Evolutionary conservation across 2,888 invertebrate species (phyloP).

Genomic region (Pandemis cinnamomeana): DNA sequence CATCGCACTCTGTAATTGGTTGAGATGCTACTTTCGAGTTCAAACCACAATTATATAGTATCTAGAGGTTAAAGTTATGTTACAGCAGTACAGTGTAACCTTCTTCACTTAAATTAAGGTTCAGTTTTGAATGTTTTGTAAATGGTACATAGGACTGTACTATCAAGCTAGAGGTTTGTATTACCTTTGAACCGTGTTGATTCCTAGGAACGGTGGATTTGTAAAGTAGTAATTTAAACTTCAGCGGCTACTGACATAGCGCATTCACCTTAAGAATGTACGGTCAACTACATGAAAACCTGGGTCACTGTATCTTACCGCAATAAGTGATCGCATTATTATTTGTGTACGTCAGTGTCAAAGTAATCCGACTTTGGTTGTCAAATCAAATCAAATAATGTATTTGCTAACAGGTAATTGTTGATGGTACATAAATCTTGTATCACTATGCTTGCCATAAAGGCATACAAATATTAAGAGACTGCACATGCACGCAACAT

Average conservation of each 20-base stretch:
- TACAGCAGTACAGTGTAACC: neutral
- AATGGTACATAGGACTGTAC: neutral
- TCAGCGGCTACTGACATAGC: neutral
- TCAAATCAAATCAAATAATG: too few relatives aligned
- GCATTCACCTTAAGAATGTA: neutral
- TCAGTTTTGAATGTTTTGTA: neutral
- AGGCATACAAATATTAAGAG: too few relatives aligned
- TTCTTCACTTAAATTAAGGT: neutral
- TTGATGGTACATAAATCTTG: too few relatives aligned
- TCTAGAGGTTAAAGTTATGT: neutral
- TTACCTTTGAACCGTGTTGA: neutral
- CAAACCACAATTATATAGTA: neutral
- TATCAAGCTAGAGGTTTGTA: neutral
- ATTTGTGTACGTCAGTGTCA: too few relatives aligned
- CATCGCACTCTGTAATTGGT: neutral
- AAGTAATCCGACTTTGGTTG: too few relatives aligned
- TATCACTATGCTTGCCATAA: too few relatives aligned
- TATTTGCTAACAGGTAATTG: too few relatives aligned
- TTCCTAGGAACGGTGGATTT: neutral
- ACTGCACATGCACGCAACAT: too few relatives aligned
- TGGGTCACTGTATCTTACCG: too few relatives aligned
- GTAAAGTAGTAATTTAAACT: slow-evolving; percentile 1
- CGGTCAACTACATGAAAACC: neutral
- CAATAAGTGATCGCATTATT: too few relatives aligned
- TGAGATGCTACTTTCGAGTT: neutral